Evolutionary conservation across 2,888 invertebrate genomes (phyloP), one percentile per base, ranked within the genome.

Genomic region (Dolichomitus sp.): DNA sequence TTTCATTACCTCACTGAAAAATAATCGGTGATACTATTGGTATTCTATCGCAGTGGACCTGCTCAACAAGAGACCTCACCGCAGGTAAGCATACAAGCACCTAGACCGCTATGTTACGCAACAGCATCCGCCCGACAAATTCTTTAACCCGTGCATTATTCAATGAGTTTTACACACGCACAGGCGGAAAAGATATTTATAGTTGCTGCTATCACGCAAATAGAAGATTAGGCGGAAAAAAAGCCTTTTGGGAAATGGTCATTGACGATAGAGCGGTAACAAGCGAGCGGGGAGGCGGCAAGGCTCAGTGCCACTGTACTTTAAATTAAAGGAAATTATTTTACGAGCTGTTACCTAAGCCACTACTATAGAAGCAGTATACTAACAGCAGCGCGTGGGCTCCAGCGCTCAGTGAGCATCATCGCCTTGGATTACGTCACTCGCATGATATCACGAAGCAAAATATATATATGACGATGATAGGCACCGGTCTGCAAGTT

Each of bases 371-470:
- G 52, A n/a, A 33, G 66, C 54, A 48, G 23, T 52, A 68, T 57
- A 48, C 61, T 72, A 68, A 59, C 27, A 48, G 72, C 63, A 57
- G 14, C 57, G 73, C 72, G 83, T 81, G 81, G 75, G 79, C 77
- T 80, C 74, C 72, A 75, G 66, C 75, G 73, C 76, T 61, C 40
- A 30, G 48, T 11, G 78, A 79, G 66, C 77, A 85, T 85, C 85
- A 85, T 86, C 86, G 85, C 83, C 72, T 74, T 75, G 80, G 87
- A 88, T 91, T 90, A 91, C 91, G 90, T 91, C 91, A 91, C 84
- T 83, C 85, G 88, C 87, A 90, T 91, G 91, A 91, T 91, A 90
- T 91, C 91, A 91, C 89, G 88, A 84, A 84, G 88, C 86, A 85
- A 90, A 90, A 90, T 89, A 90, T 84, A 86, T 84, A 61, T 52